phyloP scores from a whole-genome alignment of 2,797 vertebrate species.

The Valencia hispanica region DNA sequence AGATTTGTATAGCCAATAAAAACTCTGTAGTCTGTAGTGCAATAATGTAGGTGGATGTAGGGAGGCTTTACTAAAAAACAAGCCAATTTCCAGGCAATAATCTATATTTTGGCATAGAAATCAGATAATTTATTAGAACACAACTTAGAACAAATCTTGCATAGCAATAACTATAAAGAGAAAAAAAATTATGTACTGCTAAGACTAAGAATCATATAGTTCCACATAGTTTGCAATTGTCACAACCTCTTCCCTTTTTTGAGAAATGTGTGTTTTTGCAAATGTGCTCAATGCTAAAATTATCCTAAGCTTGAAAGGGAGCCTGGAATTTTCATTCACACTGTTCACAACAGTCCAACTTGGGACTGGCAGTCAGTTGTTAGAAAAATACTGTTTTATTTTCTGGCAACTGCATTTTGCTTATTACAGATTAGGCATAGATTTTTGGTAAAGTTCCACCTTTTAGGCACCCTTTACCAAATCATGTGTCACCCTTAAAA shows the following conservation, averaged over 20 bases:
- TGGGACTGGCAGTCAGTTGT: neutral
- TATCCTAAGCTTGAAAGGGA: neutral
- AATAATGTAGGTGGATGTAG: conserved; percentile 81
- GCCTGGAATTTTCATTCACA: neutral
- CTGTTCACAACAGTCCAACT: neutral
- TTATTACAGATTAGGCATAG: too few species aligned
- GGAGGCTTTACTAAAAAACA: conserved; percentile 61
- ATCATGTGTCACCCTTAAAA: too few species aligned
- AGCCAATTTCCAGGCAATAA: neutral
- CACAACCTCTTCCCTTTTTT: neutral
- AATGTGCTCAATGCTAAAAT: neutral
- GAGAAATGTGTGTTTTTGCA: neutral
- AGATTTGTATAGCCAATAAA: conserved; percentile 84
- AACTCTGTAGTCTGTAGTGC: conserved; percentile 64
- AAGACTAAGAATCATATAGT: neutral
- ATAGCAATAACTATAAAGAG: neutral
- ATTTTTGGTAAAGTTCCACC: too few species aligned
- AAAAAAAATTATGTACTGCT: neutral
- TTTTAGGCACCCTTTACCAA: too few species aligned
- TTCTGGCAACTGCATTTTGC: too few species aligned
- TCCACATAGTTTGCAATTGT: neutral
- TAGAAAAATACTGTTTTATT: too few species aligned
- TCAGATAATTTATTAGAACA: neutral
- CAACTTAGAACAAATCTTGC: neutral
- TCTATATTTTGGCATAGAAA: neutral